Conservation (phyloP, 2,113 vertebrate genomes). For the Colaptes auratus region DNA sequence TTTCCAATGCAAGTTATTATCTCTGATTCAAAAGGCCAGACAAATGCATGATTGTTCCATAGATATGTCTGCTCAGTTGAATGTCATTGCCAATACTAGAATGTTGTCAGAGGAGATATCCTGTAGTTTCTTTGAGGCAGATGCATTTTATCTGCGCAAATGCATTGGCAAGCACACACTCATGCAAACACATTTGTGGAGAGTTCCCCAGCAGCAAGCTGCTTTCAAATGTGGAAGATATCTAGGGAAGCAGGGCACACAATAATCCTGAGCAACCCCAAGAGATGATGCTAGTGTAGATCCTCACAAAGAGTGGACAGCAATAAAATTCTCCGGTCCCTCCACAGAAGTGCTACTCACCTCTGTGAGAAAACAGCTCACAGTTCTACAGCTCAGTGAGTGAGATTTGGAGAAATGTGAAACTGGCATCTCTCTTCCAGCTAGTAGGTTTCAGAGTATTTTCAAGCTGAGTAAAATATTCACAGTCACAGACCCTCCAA, state of each 20-base stretch:
- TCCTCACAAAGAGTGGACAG: not conserved
- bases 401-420: not conserved
- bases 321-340: not conserved
- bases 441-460: not conserved
- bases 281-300: not conserved
- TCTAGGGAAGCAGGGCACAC: not conserved
- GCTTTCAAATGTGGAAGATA: not conserved
- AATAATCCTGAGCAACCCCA: not conserved
- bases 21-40: conserved; percentile 23
- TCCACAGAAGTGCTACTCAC: accelerated
- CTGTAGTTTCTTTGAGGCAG: conserved; percentile 41
- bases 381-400: not conserved
- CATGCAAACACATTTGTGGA: not conserved
- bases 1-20: conserved; percentile 50
- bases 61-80: conserved; percentile 39
- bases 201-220: conserved; percentile 1
- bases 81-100: conserved; percentile 51
- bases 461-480: not conserved
- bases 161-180: not conserved
- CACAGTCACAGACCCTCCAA: not conserved
- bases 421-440: not conserved
- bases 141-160: conserved; percentile 39
- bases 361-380: not conserved
- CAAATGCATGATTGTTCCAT: conserved; percentile 50
- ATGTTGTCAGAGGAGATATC: conserved; percentile 47